These are phyloP conservation scores for Uloborus plumipes DNA, from an alignment of 2,888 invertebrate genomes.

Conservation along the genomic window DNA sequence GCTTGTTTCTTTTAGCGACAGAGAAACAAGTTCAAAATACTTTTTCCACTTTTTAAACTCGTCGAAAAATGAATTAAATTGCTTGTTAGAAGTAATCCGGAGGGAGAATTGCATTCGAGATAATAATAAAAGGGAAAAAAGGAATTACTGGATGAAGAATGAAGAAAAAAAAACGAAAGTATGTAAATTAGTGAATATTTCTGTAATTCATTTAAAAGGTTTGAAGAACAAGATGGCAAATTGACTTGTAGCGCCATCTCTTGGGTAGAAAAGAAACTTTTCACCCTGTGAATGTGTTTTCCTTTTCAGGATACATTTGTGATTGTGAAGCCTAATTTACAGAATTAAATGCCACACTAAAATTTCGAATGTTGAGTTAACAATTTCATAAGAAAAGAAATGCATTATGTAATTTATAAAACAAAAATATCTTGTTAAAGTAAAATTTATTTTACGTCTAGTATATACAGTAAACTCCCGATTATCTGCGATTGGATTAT, in stretches of 20 bases:
- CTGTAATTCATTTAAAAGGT: constrained; percentile 51
- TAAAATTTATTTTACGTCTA: no score
- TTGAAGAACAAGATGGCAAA: neutral
- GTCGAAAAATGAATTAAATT: constrained; percentile 45
- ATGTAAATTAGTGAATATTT: constrained; percentile 48
- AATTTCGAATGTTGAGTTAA: no score
- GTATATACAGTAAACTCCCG: no score
- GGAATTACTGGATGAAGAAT: constrained; percentile 9
- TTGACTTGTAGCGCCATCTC: constrained; percentile 43
- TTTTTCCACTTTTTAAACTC: constrained; percentile 35
- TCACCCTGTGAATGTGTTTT: no score
- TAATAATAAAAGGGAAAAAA: constrained; percentile 1
- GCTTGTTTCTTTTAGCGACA: no score
- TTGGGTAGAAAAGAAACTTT: neutral
- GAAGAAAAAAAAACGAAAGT: constrained; percentile 32
- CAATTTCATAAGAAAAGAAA: no score
- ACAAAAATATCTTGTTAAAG: no score
- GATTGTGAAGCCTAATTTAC: no score
- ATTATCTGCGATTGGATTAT: no score
- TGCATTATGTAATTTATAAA: no score
- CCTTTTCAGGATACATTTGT: no score
- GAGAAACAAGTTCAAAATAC: constrained; percentile 36
- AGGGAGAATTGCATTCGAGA: constrained; percentile 26
- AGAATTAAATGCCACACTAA: no score
- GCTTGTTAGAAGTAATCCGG: constrained; percentile 30